phyloP scores from a whole-genome alignment of 2,113 vertebrate genomes.

The Hymenochirus boettgeri region DNA sequence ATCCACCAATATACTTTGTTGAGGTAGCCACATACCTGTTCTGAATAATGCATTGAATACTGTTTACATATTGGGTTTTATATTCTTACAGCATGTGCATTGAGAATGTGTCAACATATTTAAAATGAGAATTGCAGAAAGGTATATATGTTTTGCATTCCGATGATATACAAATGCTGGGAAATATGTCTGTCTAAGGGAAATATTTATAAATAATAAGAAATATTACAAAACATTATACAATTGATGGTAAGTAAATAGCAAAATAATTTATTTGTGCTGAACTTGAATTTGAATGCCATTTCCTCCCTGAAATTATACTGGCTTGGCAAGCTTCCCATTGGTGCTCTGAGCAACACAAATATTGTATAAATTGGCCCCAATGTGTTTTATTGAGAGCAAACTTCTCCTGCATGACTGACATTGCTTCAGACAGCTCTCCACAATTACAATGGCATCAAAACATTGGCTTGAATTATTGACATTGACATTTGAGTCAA shows the following conservation, averaged over 20 bases:
- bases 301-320: conserved; percentile 28
- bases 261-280: conserved; percentile 7
- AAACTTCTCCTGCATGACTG: conserved; percentile 36
- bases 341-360: conserved; percentile 29
- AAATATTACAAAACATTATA: background rate
- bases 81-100: too few relatives aligned
- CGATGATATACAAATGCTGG: too few relatives aligned
- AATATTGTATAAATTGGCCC: conserved; percentile 41
- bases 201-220: background rate
- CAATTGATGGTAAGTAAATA: conserved; percentile 7
- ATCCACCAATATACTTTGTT: background rate
- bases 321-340: conserved; percentile 23
- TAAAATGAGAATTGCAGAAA: background rate
- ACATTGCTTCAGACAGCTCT: conserved; percentile 41
- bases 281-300: conserved; percentile 16
- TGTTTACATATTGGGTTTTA: background rate
- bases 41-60: background rate
- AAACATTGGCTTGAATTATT: conserved; percentile 40
- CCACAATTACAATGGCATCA: conserved; percentile 42
- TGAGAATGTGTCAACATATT: too few relatives aligned
- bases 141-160: too few relatives aligned
- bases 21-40: background rate
- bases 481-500: conserved; percentile 42
- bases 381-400: conserved; percentile 39
- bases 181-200: too few relatives aligned